Evolutionary conservation across 2,113 vertebrate genomes (phyloP), one percentile per base, ranked within the genome.

Genomic region (Lepidothrix coronata): DNA sequence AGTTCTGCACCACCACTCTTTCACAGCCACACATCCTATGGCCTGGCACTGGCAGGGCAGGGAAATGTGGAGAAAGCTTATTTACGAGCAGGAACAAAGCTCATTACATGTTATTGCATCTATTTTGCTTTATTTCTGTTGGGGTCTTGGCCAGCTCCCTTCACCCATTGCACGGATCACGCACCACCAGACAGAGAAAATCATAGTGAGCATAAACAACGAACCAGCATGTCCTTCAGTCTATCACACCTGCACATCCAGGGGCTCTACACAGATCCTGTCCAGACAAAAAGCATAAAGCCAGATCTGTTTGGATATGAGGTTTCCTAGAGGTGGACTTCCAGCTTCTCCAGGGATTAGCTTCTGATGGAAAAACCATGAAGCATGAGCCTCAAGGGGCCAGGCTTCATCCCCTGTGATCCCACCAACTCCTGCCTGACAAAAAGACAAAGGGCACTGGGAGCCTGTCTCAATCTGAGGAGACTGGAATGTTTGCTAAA

Each of bases 231-330:
- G 25, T 31, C 71, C 33, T 16, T 43, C 39, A 22, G 24, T 44
- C 54, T 5, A 1, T 13, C 23, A 27, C 10, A 25, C 10, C 37
- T 63, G 62, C 63, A 43, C 0, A 0, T 14, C 5, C 44, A 27
- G 31, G 8, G 8, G 15, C 31, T 67, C 48, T 54, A 62, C n/a
- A 30, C 43, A 71, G 24, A 67, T 5, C 17, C 35, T 46, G 13
- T 22, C 8, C 33, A 62, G 37, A 44, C 12, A 10, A 23, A 16
- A 52, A 65, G 5, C 35, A 9, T 30, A n/a, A 58, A 55, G 4
- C 6, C 30, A 30, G 11, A 65, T 37, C 23, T 49, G 10, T n/a
- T 39, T 41, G 27, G 11, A 39, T 9, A 8, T n/a, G 33, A 46
- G 3, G 3, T 27, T 43, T 68, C 28, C 22, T 39, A 22, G 11